Evolutionary conservation across 1,140 invertebrate genomes (phyloP).

Genomic region (Zaprionus camerounensis): DNA sequence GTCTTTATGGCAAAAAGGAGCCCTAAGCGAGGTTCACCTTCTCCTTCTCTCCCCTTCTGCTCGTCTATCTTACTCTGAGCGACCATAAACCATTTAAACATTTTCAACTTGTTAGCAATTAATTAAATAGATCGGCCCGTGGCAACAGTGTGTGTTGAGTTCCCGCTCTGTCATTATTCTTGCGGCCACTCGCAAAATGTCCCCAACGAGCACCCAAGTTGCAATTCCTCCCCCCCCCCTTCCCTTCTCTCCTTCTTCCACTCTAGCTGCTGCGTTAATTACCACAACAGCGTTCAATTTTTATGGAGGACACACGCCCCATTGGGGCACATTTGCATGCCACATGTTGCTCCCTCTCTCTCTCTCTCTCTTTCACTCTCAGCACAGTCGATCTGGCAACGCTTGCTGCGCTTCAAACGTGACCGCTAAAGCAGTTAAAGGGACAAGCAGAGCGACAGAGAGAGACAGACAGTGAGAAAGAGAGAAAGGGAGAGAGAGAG

Average conservation of each 20-base stretch:
- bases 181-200: constrained; percentile 49
- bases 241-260: not conserved
- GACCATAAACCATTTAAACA: constrained; percentile 77
- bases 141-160: constrained; percentile 45
- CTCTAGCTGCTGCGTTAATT: constrained; percentile 52
- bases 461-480: not conserved
- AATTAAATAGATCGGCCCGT: constrained; percentile 78
- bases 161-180: constrained; percentile 71
- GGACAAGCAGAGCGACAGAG: too few relatives aligned
- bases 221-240: not conserved
- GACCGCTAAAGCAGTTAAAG: constrained; percentile 52
- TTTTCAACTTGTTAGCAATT: constrained; percentile 82
- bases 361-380: not conserved
- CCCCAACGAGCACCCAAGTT: constrained; percentile 29
- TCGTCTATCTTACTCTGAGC: not conserved
- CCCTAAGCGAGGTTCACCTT: constrained; percentile 44
- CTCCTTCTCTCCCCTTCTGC: not conserved
- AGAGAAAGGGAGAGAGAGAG: not conserved
- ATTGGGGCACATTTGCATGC: constrained; percentile 67
- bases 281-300: constrained; percentile 73
- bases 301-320: constrained; percentile 79
- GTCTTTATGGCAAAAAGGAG: constrained; percentile 62
- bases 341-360: not conserved
- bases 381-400: constrained; percentile 61
- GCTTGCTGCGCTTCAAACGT: constrained; percentile 61